These are phyloP conservation scores for Falco punctatus DNA, from an alignment of 2,113 vertebrate genomes.

Conservation along the genomic window DNA sequence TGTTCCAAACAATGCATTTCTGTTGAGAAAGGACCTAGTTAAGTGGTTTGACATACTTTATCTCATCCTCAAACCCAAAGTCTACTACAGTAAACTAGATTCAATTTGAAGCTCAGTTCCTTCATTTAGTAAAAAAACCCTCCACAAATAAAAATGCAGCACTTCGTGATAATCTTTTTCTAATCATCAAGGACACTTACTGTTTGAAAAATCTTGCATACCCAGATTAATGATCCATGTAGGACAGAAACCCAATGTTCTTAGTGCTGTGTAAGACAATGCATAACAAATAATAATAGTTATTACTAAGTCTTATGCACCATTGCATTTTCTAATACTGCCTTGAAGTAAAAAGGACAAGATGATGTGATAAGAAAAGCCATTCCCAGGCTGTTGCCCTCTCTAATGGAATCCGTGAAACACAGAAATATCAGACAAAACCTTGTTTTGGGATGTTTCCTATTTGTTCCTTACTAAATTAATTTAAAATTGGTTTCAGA, in stretches of 20 bases:
- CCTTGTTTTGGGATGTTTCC: not conserved
- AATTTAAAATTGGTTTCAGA: not conserved
- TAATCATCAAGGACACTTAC: slow-evolving; percentile 33
- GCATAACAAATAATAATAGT: slow-evolving; percentile 62
- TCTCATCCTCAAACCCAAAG: not conserved
- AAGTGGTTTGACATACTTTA: not conserved
- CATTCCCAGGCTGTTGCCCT: not conserved
- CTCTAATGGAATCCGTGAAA: not conserved
- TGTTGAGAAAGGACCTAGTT: not conserved
- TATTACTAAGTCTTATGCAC: slow-evolving; percentile 34
- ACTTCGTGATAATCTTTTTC: slow-evolving; percentile 9
- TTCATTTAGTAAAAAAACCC: not conserved
- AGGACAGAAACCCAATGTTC: slow-evolving; percentile 35
- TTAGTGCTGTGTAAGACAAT: slow-evolving; percentile 20
- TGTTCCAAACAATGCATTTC: not conserved
- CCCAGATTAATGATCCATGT: slow-evolving; percentile 40
- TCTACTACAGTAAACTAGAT: not conserved
- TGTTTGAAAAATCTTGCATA: slow-evolving; percentile 25
- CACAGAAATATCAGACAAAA: not conserved
- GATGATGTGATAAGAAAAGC: not conserved
- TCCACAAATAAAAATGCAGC: not conserved
- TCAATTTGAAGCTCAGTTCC: not conserved
- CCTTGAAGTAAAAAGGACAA: slow-evolving; percentile 33
- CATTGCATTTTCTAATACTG: slow-evolving; percentile 41
- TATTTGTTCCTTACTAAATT: not conserved